Evolutionary conservation across 2,888 invertebrate species (phyloP).

Genomic region (Cryptus viduatorius): DNA sequence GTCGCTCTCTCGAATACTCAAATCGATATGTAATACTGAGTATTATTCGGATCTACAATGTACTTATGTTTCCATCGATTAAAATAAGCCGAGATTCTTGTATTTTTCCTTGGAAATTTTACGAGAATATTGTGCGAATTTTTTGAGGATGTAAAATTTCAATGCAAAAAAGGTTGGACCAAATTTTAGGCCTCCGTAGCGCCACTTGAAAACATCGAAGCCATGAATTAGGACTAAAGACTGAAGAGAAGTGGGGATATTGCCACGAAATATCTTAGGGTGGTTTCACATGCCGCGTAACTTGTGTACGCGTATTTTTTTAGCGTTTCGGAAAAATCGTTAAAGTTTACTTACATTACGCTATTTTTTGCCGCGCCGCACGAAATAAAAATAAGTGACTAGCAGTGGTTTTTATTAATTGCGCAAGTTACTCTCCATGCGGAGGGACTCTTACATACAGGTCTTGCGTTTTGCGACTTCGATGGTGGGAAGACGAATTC

Average conservation of each 20-base stretch:
- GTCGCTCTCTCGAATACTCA: neutral
- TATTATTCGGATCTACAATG: too few relatives aligned
- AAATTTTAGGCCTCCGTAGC: neutral
- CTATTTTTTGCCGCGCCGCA: too few relatives aligned
- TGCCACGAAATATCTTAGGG: neutral
- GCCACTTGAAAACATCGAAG: constrained; percentile 4
- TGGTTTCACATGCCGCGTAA: neutral
- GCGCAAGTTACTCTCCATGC: too few relatives aligned
- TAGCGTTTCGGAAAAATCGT: too few relatives aligned
- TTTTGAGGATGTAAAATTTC: neutral
- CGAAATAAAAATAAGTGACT: too few relatives aligned
- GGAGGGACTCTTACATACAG: too few relatives aligned
- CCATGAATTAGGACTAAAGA: neutral
- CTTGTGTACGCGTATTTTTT: neutral
- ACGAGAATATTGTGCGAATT: neutral
- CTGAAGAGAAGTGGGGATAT: neutral
- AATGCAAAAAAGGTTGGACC: neutral
- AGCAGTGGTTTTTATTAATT: too few relatives aligned
- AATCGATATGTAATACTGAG: too few relatives aligned
- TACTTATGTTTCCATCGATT: neutral
- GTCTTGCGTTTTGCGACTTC: neutral
- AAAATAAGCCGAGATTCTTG: neutral
- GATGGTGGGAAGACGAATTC: neutral
- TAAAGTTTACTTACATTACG: too few relatives aligned
- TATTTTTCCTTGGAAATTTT: neutral